Base-by-base conservation (phyloP, 2,888 invertebrate species). In the Cheilosia grossa region DNA sequence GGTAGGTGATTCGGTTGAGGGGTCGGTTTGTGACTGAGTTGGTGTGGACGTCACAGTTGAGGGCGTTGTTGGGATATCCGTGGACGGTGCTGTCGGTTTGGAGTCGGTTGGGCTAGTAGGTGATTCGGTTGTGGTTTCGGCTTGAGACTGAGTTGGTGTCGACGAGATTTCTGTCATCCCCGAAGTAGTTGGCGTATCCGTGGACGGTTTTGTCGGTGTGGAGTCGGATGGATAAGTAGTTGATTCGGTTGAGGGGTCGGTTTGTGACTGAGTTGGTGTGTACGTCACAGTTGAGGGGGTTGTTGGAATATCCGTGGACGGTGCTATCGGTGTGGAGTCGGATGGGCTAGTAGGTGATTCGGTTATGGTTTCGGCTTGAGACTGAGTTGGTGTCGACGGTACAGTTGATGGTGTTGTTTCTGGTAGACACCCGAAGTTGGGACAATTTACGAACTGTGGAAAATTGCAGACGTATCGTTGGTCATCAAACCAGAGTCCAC, bases 401-500 rank as follows among this genome's bases (percentile, higher is more conserved):
- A 0, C 21, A 7, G 21, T 21, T 13, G 49, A 4, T 49, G 21
- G 9, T 4, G 13, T 49, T 49, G 19, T 4, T 49, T 13, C 21
- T 21, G 61, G 66, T 13, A 21, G 19, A 2, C 69, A 69, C 4
- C 47, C 56, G 9, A n/a, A 13, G 9, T 51, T 24, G 21, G 69
- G 69, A 10, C 69, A 69, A 9, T 58, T 30, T 0, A 69, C 69
- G 1, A 33, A 7, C 1, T 44, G 13, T 2, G 56, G 56, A 7
- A n/a, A 58, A 17, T 69, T 69, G 33, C 69, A 69, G 4, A 33
- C 37, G 4, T 33, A 13, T n/a, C 13, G 27, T 0, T 15, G 27
- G n/a, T 59, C 59, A 27, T 70, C 70, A 10, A 70, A 70, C 70
- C 58, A 70, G 1, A 70, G n/a, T 4, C 70, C 70, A 3, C 2